Evolutionary conservation across 2,888 invertebrate genomes (phyloP).

Genomic region (Rhodophaea formosa): DNA sequence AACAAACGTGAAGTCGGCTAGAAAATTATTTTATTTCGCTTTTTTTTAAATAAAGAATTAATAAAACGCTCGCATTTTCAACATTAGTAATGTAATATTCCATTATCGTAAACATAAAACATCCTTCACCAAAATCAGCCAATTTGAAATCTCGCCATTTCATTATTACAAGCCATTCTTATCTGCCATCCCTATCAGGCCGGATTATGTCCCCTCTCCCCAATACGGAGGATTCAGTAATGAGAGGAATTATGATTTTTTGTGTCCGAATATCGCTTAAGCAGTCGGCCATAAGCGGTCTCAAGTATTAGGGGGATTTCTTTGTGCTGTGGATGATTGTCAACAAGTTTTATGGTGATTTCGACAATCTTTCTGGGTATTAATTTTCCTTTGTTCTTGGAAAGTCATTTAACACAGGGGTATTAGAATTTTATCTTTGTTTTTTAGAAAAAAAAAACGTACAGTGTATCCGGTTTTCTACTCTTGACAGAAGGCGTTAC

Average conservation of each 20-base stretch:
- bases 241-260: constrained; percentile 34
- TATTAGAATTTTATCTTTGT: too few species aligned
- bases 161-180: background rate
- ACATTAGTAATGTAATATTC: too few species aligned
- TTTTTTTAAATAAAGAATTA: background rate
- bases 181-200: background rate
- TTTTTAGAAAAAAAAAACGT: too few species aligned
- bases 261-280: constrained; percentile 29
- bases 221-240: constrained; percentile 24
- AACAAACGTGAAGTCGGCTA: too few species aligned
- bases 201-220: constrained; percentile 18
- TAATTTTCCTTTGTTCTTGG: background rate
- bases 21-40: too few species aligned
- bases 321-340: constrained; percentile 10
- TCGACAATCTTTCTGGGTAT: background rate
- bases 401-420: background rate
- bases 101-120: too few species aligned
- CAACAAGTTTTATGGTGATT: constrained; percentile 6
- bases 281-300: constrained; percentile 24
- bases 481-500: too few species aligned
- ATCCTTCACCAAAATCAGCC: too few species aligned
- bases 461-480: too few species aligned
- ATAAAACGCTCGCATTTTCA: too few species aligned
- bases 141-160: background rate
- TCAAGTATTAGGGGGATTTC: constrained; percentile 20